These are phyloP conservation scores for Drosophila takahashii DNA, from an alignment of 1,140 invertebrate species.

Conservation along the genomic window DNA sequence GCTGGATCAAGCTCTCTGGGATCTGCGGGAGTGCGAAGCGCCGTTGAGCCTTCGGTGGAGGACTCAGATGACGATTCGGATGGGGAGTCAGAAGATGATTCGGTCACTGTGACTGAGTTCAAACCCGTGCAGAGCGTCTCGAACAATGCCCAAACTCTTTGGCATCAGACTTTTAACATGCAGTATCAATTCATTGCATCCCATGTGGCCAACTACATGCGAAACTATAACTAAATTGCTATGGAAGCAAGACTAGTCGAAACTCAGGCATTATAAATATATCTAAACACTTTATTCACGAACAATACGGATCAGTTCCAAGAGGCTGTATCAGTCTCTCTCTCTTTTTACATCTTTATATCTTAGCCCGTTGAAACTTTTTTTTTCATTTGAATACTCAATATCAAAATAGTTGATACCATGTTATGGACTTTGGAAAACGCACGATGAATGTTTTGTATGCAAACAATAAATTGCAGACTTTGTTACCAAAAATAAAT, in stretches of 20 bases:
- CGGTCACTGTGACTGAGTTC: neutral
- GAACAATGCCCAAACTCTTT: neutral
- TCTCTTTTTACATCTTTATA: constrained; percentile 5
- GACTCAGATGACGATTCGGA: constrained; percentile 6
- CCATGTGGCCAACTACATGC: constrained; percentile 42
- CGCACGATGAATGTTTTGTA: constrained; percentile 14
- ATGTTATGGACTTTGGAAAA: constrained; percentile 15
- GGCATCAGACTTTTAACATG: constrained; percentile 39
- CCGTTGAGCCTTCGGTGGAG: neutral
- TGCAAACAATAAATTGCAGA: constrained; percentile 20
- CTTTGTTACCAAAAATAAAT: constrained; percentile 8
- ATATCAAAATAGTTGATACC: constrained; percentile 16
- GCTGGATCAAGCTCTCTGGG: constrained; percentile 1
- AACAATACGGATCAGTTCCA: constrained; percentile 26
- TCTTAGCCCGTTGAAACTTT: constrained; percentile 6
- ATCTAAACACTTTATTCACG: neutral
- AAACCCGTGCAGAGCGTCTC: neutral
- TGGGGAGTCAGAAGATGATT: neutral
- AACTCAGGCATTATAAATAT: constrained; percentile 24
- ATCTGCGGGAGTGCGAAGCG: neutral
- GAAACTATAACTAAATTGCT: constrained; percentile 5
- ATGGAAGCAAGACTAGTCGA: constrained; percentile 23
- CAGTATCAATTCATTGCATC: constrained; percentile 58
- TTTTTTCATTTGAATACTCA: constrained; percentile 23
- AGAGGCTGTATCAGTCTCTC: constrained; percentile 35